phyloP scores from a whole-genome alignment of 2,888 invertebrate genomes.

The Tupiocoris notatus region DNA sequence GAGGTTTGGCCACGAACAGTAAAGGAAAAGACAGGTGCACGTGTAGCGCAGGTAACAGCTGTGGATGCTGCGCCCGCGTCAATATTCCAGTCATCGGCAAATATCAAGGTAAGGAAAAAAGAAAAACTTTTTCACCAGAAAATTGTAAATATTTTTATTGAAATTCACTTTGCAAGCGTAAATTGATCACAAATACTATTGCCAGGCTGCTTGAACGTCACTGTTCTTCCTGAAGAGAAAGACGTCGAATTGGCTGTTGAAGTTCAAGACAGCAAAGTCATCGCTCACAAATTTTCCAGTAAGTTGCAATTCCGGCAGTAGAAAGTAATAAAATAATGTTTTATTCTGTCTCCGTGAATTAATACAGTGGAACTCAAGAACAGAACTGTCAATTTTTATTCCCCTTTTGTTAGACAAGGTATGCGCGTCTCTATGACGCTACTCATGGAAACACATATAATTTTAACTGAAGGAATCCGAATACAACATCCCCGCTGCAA shows the following conservation, averaged over 20 bases:
- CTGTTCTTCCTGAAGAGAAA: neutral
- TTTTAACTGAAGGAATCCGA: no score
- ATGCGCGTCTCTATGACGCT: no score
- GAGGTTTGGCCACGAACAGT: constrained; percentile 17
- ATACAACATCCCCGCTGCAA: no score
- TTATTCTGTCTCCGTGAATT: no score
- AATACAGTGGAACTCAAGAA: no score
- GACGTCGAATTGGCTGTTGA: neutral
- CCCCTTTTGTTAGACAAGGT: no score
- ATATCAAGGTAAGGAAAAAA: neutral
- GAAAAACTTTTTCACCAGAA: neutral
- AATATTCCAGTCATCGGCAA: constrained; percentile 9
- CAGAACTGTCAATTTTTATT: no score
- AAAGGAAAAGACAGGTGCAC: constrained; percentile 28
- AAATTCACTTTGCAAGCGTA: neutral
- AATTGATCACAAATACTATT: neutral
- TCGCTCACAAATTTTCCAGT: constrained; percentile 20
- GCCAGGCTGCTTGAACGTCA: constrained; percentile 25
- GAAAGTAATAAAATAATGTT: no score
- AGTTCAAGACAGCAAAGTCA: neutral
- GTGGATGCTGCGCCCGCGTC: constrained; percentile 28
- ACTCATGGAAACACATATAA: no score
- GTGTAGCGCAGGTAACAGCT: constrained; percentile 9
- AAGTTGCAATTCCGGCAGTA: neutral
- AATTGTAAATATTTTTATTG: neutral